Base-by-base conservation (phyloP, 2,113 vertebrate species). In the Nycticryphes semicollaris region DNA sequence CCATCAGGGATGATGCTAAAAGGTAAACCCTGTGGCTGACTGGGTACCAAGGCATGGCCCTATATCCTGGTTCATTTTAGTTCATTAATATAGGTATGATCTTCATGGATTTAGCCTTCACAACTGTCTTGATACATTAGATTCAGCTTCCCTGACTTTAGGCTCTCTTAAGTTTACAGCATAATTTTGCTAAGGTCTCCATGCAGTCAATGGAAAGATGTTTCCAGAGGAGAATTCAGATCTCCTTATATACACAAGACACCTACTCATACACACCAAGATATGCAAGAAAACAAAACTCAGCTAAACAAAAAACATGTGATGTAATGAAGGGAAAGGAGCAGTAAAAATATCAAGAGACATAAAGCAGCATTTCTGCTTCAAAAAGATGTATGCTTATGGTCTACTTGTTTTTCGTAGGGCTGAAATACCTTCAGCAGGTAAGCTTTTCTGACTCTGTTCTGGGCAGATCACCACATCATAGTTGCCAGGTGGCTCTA, bases 401-500 rank as follows among this genome's bases (percentile, higher is more conserved):
- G 6, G 37, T 69, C 31, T 0, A 3, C 31, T 66, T 51, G 20
- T 1, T 28, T 93, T 78, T 78, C n/a, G 4, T 54, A 43, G 18
- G 18, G 11, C 10, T 76, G 81, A 94, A 87, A 90, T 56, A 25
- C 14, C 47, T 47, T 81, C 53, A 25, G 35, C 60, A 47, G 18
- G 30, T 84, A 85, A 89, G 35, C 56, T 18, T 79, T 91, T 90
- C 88, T 87, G 78, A 60, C 30, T 79, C 70, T 59, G 37, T 51
- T 54, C 69, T 93, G 94, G 87, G 82, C 69, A 93, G 43, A 87
- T 80, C 39, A 76, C 21, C 27, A 62, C 45, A 64, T 66, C 70
- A 50, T 12, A 41, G 30, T 10, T 95, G 67, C 87, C 89, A 92
- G 79, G 88, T 94, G 85, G 67, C 79, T 94, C 54, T 85, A 94